Evolutionary conservation across 1,140 invertebrate genomes (phyloP).

Genomic region (Laupala kohalensis): DNA sequence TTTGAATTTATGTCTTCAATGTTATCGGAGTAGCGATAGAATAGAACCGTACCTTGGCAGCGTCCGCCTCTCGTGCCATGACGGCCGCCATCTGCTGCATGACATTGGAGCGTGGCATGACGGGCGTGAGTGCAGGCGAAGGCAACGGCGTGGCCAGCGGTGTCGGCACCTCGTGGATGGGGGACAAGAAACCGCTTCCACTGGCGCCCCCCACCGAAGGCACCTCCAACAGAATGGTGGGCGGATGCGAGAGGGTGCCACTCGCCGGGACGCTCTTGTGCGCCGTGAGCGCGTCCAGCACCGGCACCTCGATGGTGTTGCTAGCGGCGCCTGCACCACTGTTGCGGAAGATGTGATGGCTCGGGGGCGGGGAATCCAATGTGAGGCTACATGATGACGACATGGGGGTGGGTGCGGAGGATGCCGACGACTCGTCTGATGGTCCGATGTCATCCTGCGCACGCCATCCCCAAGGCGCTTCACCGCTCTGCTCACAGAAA

Average conservation of each 20-base stretch:
- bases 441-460: constrained; percentile 43
- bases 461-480: background rate
- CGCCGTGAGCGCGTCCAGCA: constrained; percentile 47
- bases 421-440: constrained; percentile 45
- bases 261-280: constrained; percentile 31
- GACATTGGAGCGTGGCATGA: constrained; percentile 28
- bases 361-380: constrained; percentile 37
- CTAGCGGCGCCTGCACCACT: constrained; percentile 19
- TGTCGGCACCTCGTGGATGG: constrained; percentile 46
- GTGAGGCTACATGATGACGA: constrained; percentile 36
- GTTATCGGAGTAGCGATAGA: background rate
- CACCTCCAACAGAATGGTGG: constrained; percentile 55
- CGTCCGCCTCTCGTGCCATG: constrained; percentile 17
- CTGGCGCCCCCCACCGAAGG: constrained; percentile 31
- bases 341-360: constrained; percentile 11
- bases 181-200: constrained; percentile 55
- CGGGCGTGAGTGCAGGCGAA: constrained; percentile 51
- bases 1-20: too few species aligned
- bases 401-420: constrained; percentile 41
- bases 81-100: background rate
- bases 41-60: background rate
- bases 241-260: constrained; percentile 37
- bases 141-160: constrained; percentile 37
- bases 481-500: too few species aligned
- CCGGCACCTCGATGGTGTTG: constrained; percentile 47